Base-by-base conservation (phyloP, 1,140 invertebrate genomes). In the Parasteatoda tepidariorum region DNA sequence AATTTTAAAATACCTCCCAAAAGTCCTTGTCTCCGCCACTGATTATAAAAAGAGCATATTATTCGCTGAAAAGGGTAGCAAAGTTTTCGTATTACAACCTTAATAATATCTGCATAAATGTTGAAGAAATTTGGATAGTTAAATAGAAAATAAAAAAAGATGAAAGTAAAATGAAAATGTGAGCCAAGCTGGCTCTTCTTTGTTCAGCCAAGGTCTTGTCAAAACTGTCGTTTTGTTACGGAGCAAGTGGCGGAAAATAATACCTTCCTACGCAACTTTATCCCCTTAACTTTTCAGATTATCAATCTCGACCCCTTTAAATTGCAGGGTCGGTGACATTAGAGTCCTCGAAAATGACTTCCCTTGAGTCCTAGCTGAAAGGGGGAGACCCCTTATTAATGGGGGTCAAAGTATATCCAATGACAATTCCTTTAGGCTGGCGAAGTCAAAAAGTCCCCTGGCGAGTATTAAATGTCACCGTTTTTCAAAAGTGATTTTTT, bases 241-340 rank as follows among this genome's bases (percentile, higher is more conserved):
- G 11, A 11, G 15, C 68, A 71, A 31, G 22, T 54, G 68, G 41
- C 24, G 48, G 24, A n/a, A 71, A 71, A 71, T 71, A 48, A 71
- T 30, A 71, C 24, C 68, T 71, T 71, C 68, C 68, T 54, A 71
- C 68, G 68, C 68, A 71, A 71, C 68, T 38, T 55, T 71, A 71
- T 71, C 41, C 68, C 67, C 48, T 48, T 15, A 34, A 22, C 18
- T 48, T n/a, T 33, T 30, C 68, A 59, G n/a, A 26, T 59, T 34
- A 71, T 71, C 68, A 71, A 71, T 71, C 68, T 71, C 68, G 26
- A 38, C 68, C 68, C 68, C 41, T 57, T 55, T 71, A 71, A 71
- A 71, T 71, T 38, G 41, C 48, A 30, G 68, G 68, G 68, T 71
- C 68, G 68, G 68, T 71, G 68, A 71, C 68, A 71, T 38, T n/a